Conservation (phyloP, 2,888 invertebrate genomes). For the Lissocephala sabroskyi region DNA sequence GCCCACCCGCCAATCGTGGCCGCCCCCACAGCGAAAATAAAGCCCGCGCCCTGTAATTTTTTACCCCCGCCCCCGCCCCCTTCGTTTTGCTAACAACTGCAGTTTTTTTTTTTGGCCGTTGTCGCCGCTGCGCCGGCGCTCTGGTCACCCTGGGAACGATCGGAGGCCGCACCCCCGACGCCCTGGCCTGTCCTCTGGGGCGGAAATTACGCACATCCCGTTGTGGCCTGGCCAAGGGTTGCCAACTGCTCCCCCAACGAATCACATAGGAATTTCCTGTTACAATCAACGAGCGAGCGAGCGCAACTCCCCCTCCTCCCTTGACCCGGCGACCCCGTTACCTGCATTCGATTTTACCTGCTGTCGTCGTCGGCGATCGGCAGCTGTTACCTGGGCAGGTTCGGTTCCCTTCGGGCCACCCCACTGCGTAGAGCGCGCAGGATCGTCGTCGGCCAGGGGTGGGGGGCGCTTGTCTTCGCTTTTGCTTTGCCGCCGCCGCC, state of each 20-base stretch:
- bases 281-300: constrained; percentile 27
- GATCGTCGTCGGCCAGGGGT: too few relatives aligned
- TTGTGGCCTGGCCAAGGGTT: constrained; percentile 25
- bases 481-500: constrained; percentile 41
- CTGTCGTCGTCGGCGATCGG: constrained; percentile 23
- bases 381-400: constrained; percentile 62
- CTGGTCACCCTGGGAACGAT: background rate
- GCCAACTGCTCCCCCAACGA: constrained; percentile 53
- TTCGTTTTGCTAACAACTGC: background rate
- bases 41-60: too few relatives aligned
- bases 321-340: constrained; percentile 23
- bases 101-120: too few relatives aligned
- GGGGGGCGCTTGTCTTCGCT: background rate
- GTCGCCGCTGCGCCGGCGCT: background rate
- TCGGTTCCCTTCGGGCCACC: constrained; percentile 57
- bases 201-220: constrained; percentile 61
- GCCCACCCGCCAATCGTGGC: too few relatives aligned
- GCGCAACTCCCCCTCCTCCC: constrained; percentile 13
- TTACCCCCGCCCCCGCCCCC: background rate
- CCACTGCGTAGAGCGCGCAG: constrained; percentile 51
- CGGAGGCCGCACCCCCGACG: constrained; percentile 56
- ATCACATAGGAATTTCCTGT: constrained; percentile 66
- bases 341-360: constrained; percentile 31
- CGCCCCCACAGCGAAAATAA: too few relatives aligned
- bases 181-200: constrained; percentile 27